These are phyloP conservation scores for Epizoanthus ramosus DNA, from an alignment of 92 coral and sea anemone genomes.

Conservation along the genomic window DNA sequence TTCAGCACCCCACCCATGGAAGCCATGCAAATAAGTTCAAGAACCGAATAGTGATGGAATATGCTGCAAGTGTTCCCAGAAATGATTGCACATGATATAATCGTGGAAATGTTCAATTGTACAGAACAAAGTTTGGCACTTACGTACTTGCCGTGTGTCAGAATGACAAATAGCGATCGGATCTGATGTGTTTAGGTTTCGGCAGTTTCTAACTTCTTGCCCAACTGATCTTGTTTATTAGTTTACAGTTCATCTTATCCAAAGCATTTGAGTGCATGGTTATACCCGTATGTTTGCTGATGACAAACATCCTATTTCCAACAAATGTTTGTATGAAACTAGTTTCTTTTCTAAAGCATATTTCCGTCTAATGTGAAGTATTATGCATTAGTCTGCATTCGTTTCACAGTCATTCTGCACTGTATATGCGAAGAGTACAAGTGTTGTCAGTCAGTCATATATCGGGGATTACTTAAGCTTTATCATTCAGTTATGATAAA, in stretches of 20 bases:
- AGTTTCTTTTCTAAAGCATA: slow-evolving; percentile 20
- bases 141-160: slow-evolving; percentile 18
- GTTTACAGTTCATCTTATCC: not conserved
- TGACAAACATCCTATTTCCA: not conserved
- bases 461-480: no score
- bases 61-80: no score
- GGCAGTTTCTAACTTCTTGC: slow-evolving; percentile 24
- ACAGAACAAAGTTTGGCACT: slow-evolving; percentile 15
- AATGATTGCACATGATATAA: no score
- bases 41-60: no score
- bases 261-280: slow-evolving; percentile 6
- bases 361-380: slow-evolving; percentile 16
- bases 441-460: no score
- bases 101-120: slow-evolving; percentile 2
- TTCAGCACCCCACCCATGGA: no score
- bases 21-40: no score
- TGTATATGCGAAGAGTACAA: no score
- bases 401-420: not conserved
- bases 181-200: slow-evolving; percentile 3
- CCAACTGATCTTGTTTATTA: no score
- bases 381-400: not conserved
- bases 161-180: slow-evolving; percentile 2
- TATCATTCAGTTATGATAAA: no score
- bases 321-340: slow-evolving; percentile 12
- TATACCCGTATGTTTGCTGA: not conserved